Evolutionary conservation across 2,888 invertebrate genomes (phyloP).

Genomic region (Portevinia maculata): DNA sequence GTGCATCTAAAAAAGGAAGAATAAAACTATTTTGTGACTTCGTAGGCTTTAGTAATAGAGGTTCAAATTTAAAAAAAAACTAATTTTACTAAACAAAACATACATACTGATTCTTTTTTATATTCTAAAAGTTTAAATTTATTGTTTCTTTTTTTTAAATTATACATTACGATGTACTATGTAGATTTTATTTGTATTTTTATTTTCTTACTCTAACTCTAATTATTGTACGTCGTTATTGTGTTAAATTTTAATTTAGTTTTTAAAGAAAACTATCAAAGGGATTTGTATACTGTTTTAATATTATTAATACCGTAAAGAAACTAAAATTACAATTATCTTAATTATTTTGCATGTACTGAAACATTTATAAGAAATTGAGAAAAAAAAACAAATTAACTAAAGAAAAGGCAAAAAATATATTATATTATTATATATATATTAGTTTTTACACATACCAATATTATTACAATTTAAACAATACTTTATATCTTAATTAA

Average conservation of each 20-base stretch:
- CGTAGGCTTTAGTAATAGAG: constrained; percentile 62
- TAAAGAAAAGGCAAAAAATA: constrained; percentile 41
- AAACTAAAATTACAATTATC: constrained; percentile 62
- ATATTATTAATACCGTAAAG: constrained; percentile 60
- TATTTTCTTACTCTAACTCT: constrained; percentile 29
- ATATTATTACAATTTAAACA: constrained; percentile 50
- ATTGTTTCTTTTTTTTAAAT: constrained; percentile 2
- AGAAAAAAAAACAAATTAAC: constrained; percentile 42
- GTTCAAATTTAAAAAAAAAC: constrained; percentile 21
- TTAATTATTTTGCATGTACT: constrained; percentile 69
- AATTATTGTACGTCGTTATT: constrained; percentile 54
- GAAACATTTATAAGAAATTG: constrained; percentile 64
- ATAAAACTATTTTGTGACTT: constrained; percentile 60
- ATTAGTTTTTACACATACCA: constrained; percentile 47
- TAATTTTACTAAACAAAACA: not conserved
- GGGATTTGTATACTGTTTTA: constrained; percentile 73
- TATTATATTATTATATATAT: constrained; percentile 18
- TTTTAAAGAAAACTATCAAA: constrained; percentile 53
- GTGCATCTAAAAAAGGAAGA: not conserved
- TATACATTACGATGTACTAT: constrained; percentile 14
- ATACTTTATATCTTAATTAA: constrained; percentile 57
- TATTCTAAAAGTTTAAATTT: constrained; percentile 6
- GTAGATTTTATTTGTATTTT: constrained; percentile 18
- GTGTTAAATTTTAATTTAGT: constrained; percentile 58
- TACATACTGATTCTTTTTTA: constrained; percentile 41